Evolutionary conservation across 2,113 vertebrate genomes (phyloP), one percentile per base, ranked within the genome.

Genomic region (Lepisosteus oculatus): DNA sequence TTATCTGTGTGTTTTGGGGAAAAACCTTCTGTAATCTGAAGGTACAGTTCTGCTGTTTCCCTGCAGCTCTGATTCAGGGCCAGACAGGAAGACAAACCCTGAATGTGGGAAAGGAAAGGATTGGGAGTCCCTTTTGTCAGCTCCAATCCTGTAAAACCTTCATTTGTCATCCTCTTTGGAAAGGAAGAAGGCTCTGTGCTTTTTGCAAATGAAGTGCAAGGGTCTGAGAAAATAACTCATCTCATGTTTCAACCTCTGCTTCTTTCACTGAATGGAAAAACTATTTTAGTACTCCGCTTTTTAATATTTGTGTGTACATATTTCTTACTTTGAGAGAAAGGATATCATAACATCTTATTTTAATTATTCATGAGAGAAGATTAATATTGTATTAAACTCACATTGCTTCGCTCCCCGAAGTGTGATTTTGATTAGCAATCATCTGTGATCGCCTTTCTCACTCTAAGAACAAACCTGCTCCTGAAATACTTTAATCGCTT

Each of bases 311-410:
- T 51, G 47, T 51, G 47, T 2, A 6, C 3, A 51, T 51, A 9
- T 51, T 51, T 51, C 29, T 29, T 29, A 9, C 5, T 6, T 51
- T 51, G 47, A 51, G 47, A 9, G 5, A 51, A 5, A 51, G 9
- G 47, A 5, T 51, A 5, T 76, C 67, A 15, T 12, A 13, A 15
- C 13, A 8, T 45, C 69, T 43, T 2, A 43, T 45, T 77, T 78
- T 2, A 47, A 76, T 68, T 69, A 44, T 61, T 70, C n/a, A 65
- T 69, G 56, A 67, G 44, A 44, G 64, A 67, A 51, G 73, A 65
- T 68, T 55, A 64, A 73, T 70, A 66, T 13, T 61, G 11, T 67
- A 3, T 15, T 45, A 3, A 2, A 14, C 66, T 73, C 13, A 69
- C 61, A 67, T 45, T 13, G 17, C 61, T 44, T 57, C 51, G 41